Base-by-base conservation (phyloP, 2,113 vertebrate species). In the Podarcis muralis region DNA sequence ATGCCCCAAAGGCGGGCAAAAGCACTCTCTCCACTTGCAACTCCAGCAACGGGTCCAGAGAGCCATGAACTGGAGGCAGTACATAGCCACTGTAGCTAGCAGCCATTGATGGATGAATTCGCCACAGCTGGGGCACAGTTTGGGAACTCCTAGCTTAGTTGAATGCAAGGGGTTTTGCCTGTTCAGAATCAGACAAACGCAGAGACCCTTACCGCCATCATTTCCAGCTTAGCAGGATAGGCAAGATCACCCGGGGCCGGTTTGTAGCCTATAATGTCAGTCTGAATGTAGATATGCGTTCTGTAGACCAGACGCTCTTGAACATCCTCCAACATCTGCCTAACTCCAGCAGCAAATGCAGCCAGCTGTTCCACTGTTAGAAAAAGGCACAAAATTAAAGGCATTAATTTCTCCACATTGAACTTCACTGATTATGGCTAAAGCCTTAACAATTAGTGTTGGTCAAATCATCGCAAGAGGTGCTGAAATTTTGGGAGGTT, bases 251-350 rank as follows among this genome's bases (percentile, higher is more conserved):
- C 99, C 0, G 98, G 98, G 2, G 99, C 99, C 12, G 99, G 99
- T 86, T 98, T 99, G 92, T 99, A 99, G 89, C 99, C 99, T 0
- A 89, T 96, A 93, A 99, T 99, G 94, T 99, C 99, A 0, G 98
- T 98, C 96, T 99, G 98, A 91, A 99, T 99, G 95, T 99, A 99
- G 94, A 99, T 99, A 85, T 99, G 98, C 0, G 99, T 99, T 92
- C 99, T 97, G 84, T 99, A 99, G 77, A 99, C 98, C 6, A 99
- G 97, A 20, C 99, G 97, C 92, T 99, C 99, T 83, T 99, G 99
- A 0, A 99, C 99, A 48, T 99, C 99, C 95, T 99, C 99, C 93
- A 99, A 90, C 99, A 99, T 99, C 97, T 99, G 98, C 95, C 99
- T 98, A 90, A 98, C 98, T 25, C 98, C 96, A 3, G 98, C 97